Percentiles rank a stretch among this genome's conserved stretches.
Evolutionary conservation across 1,140 invertebrate genomes (phyloP).

Genomic region (Harpegnathos saltator): DNA sequence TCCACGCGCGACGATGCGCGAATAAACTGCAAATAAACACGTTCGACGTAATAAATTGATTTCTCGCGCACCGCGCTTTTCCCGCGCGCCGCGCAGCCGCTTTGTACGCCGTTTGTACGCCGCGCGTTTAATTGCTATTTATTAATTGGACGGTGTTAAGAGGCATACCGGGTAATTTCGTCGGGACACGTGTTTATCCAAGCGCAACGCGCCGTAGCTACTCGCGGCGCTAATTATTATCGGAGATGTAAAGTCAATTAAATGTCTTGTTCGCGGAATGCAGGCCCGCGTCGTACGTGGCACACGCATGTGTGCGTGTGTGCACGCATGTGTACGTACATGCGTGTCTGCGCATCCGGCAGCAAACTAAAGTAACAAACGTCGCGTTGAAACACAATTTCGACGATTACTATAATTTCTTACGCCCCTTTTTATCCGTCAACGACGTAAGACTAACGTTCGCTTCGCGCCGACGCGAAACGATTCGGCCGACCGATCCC

Average conservation of each 20-base stretch:
- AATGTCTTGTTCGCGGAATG: slow-evolving; percentile 1
- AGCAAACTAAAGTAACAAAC: too few relatives aligned
- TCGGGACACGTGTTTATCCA: neutral
- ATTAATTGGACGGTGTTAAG: slow-evolving; percentile 3
- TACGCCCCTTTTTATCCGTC: too few relatives aligned
- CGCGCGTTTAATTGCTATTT: neutral
- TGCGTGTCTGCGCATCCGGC: too few relatives aligned
- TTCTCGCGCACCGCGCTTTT: neutral
- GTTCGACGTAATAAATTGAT: slow-evolving; percentile 13
- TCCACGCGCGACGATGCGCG: too few relatives aligned
- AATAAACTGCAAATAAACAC: slow-evolving; percentile 6
- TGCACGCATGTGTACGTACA: too few relatives aligned
- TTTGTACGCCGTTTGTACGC: neutral
- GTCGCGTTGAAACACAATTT: too few relatives aligned
- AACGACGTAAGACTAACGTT: too few relatives aligned
- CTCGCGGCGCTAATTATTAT: neutral
- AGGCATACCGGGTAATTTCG: neutral
- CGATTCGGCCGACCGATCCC: too few relatives aligned
- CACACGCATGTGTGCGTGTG: too few relatives aligned
- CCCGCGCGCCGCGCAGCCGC: too few relatives aligned
- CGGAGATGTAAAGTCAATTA: slow-evolving; percentile 1
- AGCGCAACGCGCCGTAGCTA: neutral
- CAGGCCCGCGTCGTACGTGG: neutral
- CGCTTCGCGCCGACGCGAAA: too few relatives aligned
- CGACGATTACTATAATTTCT: too few relatives aligned